phyloP scores from a whole-genome alignment of 2,888 invertebrate genomes.

The Cactoblastis cactorum region DNA sequence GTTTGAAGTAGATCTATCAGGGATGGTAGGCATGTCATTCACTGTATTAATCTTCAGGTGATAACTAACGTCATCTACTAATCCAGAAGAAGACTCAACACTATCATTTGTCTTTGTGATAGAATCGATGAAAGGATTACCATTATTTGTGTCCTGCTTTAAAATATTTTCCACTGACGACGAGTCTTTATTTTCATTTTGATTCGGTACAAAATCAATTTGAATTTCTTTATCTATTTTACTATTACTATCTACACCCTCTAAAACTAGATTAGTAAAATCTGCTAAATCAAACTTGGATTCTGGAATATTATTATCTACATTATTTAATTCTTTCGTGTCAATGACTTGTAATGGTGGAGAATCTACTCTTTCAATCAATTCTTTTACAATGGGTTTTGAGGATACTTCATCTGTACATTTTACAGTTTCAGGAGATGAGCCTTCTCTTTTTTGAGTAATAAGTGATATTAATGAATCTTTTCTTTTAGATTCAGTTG shows the following conservation, averaged over 20 bases:
- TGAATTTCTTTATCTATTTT: neutral
- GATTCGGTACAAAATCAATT: conserved; percentile 10
- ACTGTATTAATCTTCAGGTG: conserved; percentile 65
- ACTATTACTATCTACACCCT: neutral
- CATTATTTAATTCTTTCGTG: neutral
- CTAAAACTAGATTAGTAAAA: neutral
- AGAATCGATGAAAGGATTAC: conserved; percentile 27
- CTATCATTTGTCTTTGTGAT: conserved; percentile 17
- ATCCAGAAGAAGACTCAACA: conserved; percentile 20
- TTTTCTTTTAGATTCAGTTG: neutral
- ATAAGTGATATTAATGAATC: neutral
- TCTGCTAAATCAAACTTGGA: neutral
- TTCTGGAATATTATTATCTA: neutral
- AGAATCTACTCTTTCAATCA: conserved; percentile 6
- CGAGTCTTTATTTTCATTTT: neutral
- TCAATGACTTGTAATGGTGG: conserved; percentile 4
- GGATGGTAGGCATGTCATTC: conserved; percentile 40
- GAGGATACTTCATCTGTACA: neutral
- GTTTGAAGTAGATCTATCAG: conserved; percentile 21
- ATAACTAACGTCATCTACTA: conserved; percentile 57
- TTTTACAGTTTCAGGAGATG: neutral
- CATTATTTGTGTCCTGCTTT: conserved; percentile 10
- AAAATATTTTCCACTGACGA: neutral
- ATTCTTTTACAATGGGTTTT: conserved; percentile 19
- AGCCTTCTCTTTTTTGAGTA: neutral